Percentiles rank a stretch among this genome's conserved stretches.
phyloP scores from a whole-genome alignment of 2,797 vertebrate species.

The Podargus strigoides region DNA sequence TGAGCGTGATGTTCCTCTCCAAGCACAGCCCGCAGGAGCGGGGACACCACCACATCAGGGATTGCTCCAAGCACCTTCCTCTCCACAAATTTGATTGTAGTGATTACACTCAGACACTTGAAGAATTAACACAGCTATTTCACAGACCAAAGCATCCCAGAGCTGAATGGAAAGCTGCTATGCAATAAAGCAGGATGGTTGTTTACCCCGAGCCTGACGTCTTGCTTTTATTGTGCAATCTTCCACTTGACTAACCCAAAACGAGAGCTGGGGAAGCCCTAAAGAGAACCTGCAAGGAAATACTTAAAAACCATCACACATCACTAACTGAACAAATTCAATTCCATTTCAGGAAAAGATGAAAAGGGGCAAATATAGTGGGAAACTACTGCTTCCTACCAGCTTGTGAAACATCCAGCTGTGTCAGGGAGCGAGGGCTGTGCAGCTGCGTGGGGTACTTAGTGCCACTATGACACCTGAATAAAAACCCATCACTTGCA shows the following conservation, averaged over 20 bases:
- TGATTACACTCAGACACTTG: not conserved
- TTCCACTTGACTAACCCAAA: not conserved
- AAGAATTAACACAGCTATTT: not conserved
- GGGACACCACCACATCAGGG: not conserved
- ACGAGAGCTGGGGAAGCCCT: not conserved
- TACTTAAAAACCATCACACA: conserved; percentile 31
- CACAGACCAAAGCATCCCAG: not conserved
- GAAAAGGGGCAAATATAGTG: not conserved
- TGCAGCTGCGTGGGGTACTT: not conserved
- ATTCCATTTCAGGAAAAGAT: conserved; percentile 9
- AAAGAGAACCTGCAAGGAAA: conserved; percentile 25
- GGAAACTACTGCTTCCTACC: not conserved
- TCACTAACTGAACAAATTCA: not conserved
- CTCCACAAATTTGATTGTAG: not conserved
- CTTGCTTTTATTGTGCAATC: not conserved
- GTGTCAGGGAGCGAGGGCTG: not conserved
- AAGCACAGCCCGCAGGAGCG: not conserved
- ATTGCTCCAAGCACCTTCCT: not conserved
- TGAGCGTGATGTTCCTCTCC: fast-evolving
- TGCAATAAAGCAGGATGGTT: not conserved
- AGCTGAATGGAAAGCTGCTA: conserved; percentile 11
- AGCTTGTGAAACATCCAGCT: not conserved
- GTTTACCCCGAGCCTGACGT: not conserved
- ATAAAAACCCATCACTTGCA: not conserved
- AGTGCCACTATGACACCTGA: not conserved